phyloP scores from a whole-genome alignment of 2,113 vertebrate species.

The Henicopernis longicauda region DNA sequence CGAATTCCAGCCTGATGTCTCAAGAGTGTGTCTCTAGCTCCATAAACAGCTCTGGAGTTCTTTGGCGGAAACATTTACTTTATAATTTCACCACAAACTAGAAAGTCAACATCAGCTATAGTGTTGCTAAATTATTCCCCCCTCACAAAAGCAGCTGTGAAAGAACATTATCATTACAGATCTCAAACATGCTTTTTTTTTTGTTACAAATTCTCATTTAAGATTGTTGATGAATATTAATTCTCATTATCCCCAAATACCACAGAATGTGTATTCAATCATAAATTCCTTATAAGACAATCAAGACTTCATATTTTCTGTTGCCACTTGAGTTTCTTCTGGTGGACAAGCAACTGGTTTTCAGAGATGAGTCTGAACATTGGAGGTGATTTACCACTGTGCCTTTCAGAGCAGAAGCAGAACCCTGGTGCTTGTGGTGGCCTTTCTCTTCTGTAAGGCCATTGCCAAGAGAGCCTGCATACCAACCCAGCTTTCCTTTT shows the following conservation, averaged over 20 bases:
- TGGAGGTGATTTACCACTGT: neutral
- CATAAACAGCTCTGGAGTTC: neutral
- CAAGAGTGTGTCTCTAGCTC: neutral
- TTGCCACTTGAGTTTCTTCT: neutral
- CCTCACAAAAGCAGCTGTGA: conserved; percentile 26
- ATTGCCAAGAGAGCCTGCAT: neutral
- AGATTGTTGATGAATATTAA: neutral
- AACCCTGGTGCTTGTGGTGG: neutral
- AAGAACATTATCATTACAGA: neutral
- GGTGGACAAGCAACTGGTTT: neutral
- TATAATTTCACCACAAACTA: neutral
- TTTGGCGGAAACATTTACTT: neutral
- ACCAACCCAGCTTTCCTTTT: neutral
- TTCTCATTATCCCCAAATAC: neutral
- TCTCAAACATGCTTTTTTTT: neutral
- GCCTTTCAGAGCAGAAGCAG: neutral
- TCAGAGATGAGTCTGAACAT: neutral
- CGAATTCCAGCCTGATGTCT: neutral
- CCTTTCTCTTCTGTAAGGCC: neutral
- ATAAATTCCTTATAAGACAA: neutral
- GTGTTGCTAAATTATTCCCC: neutral
- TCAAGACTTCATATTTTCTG: neutral
- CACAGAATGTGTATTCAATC: neutral
- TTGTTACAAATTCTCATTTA: neutral
- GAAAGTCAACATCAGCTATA: neutral